A percentile compares a stretch with the other conserved stretches of the same genome.
phyloP scores from a whole-genome alignment of 2,113 vertebrate species.

The Nycticorax nycticorax region DNA sequence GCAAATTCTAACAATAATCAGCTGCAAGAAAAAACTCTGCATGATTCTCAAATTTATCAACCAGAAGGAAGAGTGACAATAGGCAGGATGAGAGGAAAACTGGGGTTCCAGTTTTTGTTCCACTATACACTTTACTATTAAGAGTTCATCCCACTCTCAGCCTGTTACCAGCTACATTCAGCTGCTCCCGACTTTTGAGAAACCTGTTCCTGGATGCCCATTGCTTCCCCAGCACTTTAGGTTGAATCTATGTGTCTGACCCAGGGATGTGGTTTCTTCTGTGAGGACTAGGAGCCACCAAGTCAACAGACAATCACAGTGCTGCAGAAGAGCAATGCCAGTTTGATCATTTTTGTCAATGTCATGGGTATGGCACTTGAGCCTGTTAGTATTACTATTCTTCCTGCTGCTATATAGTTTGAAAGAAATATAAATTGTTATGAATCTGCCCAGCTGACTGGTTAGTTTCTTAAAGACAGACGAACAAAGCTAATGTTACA shows the following conservation, averaged over 20 bases:
- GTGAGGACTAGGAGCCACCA: not conserved
- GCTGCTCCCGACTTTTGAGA: not conserved
- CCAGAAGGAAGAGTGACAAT: not conserved
- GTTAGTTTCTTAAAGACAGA: not conserved
- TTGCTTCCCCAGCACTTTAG: not conserved
- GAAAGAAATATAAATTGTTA: not conserved
- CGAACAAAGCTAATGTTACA: not conserved
- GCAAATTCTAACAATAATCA: not conserved
- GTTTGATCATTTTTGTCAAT: not conserved
- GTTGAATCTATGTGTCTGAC: not conserved
- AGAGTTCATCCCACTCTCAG: not conserved
- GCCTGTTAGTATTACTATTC: not conserved
- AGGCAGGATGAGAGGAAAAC: not conserved
- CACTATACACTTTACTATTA: not conserved
- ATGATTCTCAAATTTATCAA: not conserved
- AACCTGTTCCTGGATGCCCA: not conserved
- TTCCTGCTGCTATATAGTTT: not conserved
- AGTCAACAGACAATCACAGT: not conserved
- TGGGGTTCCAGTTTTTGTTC: not conserved
- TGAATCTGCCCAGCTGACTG: not conserved
- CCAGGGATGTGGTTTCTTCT: not conserved
- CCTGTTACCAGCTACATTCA: not conserved
- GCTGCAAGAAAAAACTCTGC: not conserved
- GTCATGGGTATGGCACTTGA: fast-evolving
- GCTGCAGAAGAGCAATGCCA: not conserved